Conservation (phyloP, 2,797 vertebrate species). For the Varecia variegata region DNA sequence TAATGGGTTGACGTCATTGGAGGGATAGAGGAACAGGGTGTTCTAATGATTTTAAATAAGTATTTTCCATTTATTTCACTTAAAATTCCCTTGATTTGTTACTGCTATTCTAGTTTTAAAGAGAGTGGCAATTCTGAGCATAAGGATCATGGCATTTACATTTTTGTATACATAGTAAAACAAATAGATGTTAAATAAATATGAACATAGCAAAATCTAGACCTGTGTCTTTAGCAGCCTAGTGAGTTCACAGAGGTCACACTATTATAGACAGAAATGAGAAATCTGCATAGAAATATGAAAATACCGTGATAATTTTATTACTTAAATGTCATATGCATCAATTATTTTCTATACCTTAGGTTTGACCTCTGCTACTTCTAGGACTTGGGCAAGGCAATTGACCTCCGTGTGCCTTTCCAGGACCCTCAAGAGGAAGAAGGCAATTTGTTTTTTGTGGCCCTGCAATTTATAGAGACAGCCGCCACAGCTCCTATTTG, state of each 20-base stretch:
- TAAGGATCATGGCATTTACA: not conserved
- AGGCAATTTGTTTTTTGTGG: not conserved
- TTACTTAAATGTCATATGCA: slow-evolving; percentile 24
- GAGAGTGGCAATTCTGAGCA: not conserved
- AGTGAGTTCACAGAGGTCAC: not conserved
- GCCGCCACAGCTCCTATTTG: fast-evolving
- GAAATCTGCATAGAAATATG: not conserved
- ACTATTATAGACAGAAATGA: not conserved
- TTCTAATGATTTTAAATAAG: not conserved
- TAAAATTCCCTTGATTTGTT: not conserved
- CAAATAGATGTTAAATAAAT: not conserved
- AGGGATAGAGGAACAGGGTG: not conserved
- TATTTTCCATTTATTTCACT: not conserved
- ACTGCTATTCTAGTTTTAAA: not conserved
- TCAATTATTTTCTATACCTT: slow-evolving; percentile 37
- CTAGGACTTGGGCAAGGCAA: not conserved
- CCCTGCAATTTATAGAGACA: too few relatives aligned
- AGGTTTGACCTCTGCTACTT: not conserved
- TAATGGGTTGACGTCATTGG: not conserved
- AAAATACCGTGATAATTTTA: slow-evolving; percentile 25
- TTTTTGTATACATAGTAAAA: not conserved
- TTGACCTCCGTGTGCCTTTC: not conserved
- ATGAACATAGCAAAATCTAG: not conserved
- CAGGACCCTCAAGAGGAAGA: not conserved
- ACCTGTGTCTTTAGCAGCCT: not conserved